phyloP scores from a whole-genome alignment of 2,113 vertebrate genomes.

The Mormyrus lacerda region DNA sequence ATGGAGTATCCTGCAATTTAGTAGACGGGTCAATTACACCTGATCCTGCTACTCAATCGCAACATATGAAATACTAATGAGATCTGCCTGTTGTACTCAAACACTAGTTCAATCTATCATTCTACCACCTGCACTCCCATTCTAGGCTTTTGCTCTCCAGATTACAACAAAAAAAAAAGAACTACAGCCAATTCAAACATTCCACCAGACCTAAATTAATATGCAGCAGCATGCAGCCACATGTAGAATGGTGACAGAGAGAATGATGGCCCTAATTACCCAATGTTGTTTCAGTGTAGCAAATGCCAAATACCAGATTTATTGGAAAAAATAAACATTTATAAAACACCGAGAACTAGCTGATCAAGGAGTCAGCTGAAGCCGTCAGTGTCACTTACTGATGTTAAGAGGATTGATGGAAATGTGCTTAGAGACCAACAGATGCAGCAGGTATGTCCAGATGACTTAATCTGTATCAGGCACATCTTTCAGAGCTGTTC shows the following conservation, averaged over 20 bases:
- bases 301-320: conserved; percentile 8
- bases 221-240: neutral
- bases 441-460: conserved; percentile 61
- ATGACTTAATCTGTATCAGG: conserved; percentile 57
- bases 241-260: conserved; percentile 17
- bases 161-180: conserved; percentile 26
- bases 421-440: conserved; percentile 56
- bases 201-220: conserved; percentile 17
- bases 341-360: conserved; percentile 6
- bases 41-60: conserved; percentile 35
- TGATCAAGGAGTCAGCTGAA: conserved; percentile 54
- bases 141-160: conserved; percentile 37
- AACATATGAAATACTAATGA: conserved; percentile 47
- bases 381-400: conserved; percentile 44
- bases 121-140: conserved; percentile 26
- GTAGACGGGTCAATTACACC: conserved; percentile 46
- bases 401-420: conserved; percentile 48
- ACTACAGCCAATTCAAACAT: conserved; percentile 24
- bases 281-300: neutral
- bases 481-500: conserved; percentile 47
- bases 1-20: conserved; percentile 33
- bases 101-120: conserved; percentile 42
- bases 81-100: conserved; percentile 35
- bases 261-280: conserved; percentile 24
- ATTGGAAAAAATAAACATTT: conserved; percentile 3